Evolutionary conservation across 2,797 vertebrate species (phyloP), one percentile per base, ranked within the genome.

Genomic region (Hypotaenidia okinawae): DNA sequence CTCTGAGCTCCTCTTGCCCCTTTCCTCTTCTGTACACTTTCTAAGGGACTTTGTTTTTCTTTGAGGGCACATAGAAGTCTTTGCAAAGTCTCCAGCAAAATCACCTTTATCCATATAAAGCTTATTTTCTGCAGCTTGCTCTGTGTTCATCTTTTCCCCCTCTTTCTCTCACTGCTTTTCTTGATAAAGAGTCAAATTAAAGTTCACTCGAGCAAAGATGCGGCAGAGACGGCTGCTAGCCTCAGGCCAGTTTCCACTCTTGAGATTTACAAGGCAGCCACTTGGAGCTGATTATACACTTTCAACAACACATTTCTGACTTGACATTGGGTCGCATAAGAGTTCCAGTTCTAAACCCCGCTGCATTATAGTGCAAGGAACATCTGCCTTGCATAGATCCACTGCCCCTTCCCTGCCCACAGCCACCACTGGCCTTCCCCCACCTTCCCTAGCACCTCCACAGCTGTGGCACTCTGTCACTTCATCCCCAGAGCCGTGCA

Each of bases 131-230:
- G 35, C 58, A 81, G 43, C 37, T 77, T 0, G 0, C 0, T 2
- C 61, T 30, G 27, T 30, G 14, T 82, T 92, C 58, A 47, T 78
- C 81, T 22, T 82, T 64, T 32, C 37, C 37, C 28, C 35, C 32
- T 84, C 87, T 70, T 84, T 74, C 75, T 80, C 64, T 82, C 61
- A 35, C 45, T 83, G 91, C 64, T 93, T 92, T 90, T 83, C 90
- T 77, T 94, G 93, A 95, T 95, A 94, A 95, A 96, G 93, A 95
- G 92, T 95, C 87, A 95, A 91, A 94, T 94, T 90, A 89, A 95
- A 96, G 96, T 93, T 96, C 90, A 89, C 84, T 95, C 43, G 5
- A 95, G 94, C 93, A 96, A 90, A 94, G 90, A 95, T 57, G 58
- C 2, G 0, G 90, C 62, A 72, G 96, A 89, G 95, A 83, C 19